These are phyloP conservation scores for Pterois miles DNA, from an alignment of 2,797 vertebrate genomes.

Conservation along the genomic window DNA sequence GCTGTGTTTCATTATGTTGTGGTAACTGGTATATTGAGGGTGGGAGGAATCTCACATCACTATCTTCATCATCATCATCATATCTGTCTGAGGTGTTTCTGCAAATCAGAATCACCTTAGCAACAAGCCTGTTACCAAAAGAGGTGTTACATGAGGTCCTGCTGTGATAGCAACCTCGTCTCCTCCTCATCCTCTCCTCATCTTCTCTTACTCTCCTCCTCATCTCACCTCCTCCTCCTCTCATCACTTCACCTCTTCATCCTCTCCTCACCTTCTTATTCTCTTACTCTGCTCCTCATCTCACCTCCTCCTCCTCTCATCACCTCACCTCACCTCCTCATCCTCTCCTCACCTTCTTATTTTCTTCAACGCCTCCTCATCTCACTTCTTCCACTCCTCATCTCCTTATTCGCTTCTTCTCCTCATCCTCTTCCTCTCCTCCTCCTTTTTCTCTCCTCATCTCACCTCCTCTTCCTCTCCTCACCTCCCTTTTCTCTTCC, in stretches of 20 bases:
- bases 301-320: no score
- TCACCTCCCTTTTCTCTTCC: no score
- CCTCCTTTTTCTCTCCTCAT: neutral
- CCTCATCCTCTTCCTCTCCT: neutral
- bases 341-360: neutral
- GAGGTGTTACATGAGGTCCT: conserved; percentile 51
- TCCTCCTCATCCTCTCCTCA: neutral
- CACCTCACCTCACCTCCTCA: neutral
- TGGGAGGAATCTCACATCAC: conserved; percentile 31
- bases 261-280: neutral
- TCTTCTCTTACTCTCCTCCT: neutral
- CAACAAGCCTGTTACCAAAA: conserved; percentile 5
- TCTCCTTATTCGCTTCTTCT: neutral
- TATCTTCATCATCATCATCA: neutral
- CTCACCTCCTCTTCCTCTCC: neutral
- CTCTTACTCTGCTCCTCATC: neutral
- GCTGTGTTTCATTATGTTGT: neutral
- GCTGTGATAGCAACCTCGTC: conserved; percentile 8
- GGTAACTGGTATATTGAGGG: neutral
- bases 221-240: no score
- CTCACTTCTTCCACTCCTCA: neutral
- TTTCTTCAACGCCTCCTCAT: no score
- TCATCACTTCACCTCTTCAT: neutral
- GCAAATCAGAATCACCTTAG: conserved; percentile 43
- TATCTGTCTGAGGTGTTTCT: conserved; percentile 40